Evolutionary conservation across 1,140 invertebrate species (phyloP).

Genomic region (Stegodyphus dumicola): DNA sequence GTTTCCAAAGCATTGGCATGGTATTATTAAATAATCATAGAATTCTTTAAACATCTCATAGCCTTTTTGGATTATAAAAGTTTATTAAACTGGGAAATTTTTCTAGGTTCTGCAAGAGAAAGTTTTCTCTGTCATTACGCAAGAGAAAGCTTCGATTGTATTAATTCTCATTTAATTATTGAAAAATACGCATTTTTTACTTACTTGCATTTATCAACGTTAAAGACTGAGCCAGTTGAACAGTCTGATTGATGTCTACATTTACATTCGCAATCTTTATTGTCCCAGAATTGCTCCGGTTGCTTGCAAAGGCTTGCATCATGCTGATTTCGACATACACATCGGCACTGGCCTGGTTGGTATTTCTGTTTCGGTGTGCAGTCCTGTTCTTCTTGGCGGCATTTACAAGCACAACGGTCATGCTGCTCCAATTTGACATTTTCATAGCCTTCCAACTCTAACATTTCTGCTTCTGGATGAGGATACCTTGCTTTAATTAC

Average conservation of each 20-base stretch:
- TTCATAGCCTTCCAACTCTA: slow-evolving; percentile 49
- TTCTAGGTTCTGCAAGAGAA: no score
- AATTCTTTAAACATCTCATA: no score
- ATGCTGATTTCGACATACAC: slow-evolving; percentile 74
- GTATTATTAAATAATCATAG: no score
- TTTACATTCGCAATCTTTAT: slow-evolving; percentile 72
- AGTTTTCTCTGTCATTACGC: no score
- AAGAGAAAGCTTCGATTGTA: no score
- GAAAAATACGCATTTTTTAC: slow-evolving; percentile 11
- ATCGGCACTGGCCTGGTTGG: slow-evolving; percentile 72
- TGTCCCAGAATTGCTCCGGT: slow-evolving; percentile 74
- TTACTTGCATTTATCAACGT: slow-evolving; percentile 74
- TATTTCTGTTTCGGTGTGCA: slow-evolving; percentile 74
- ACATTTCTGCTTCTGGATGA: slow-evolving; percentile 20
- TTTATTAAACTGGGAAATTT: no score
- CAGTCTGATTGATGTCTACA: slow-evolving; percentile 73
- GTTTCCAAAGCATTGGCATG: no score
- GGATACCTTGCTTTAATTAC: slow-evolving; percentile 68
- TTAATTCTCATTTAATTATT: no score
- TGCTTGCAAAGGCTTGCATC: slow-evolving; percentile 73
- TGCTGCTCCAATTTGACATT: slow-evolving; percentile 72
- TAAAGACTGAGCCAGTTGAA: slow-evolving; percentile 74
- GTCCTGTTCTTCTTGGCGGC: slow-evolving; percentile 70
- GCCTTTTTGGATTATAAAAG: no score
- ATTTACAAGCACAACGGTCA: slow-evolving; percentile 74